These are phyloP conservation scores for Triplophysa bombifrons DNA, from an alignment of 2,797 vertebrate species.

Conservation along the genomic window DNA sequence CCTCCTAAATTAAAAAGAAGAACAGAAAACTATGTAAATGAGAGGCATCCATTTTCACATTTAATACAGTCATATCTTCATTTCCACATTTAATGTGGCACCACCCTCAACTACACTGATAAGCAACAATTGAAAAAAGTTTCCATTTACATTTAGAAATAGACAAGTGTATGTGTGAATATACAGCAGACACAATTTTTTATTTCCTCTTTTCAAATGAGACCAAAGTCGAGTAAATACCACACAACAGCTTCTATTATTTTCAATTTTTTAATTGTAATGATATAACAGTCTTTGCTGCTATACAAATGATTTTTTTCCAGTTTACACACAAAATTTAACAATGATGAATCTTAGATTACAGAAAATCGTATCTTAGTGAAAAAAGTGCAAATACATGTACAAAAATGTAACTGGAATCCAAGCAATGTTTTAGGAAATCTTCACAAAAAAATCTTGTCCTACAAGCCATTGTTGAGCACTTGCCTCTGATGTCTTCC, in stretches of 20 bases:
- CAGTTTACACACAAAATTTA: not conserved
- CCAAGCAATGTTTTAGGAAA: not conserved
- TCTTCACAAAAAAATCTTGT: not conserved
- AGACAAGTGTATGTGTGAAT: not conserved
- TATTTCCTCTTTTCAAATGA: not conserved
- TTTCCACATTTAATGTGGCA: not conserved
- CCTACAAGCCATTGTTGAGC: not conserved
- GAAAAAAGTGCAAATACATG: too few relatives aligned
- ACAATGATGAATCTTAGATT: not conserved
- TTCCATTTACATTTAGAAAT: not conserved
- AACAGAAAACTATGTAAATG: conserved; percentile 18
- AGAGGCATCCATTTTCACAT: not conserved
- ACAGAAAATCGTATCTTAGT: too few relatives aligned
- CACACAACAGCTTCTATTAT: not conserved
- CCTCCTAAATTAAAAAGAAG: conserved; percentile 22
- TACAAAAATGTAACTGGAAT: not conserved
- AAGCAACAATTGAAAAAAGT: not conserved
- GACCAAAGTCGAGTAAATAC: not conserved
- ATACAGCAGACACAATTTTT: too few relatives aligned
- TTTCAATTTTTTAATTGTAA: not conserved
- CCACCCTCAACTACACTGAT: not conserved
- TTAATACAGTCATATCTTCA: not conserved
- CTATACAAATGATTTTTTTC: not conserved
- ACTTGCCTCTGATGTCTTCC: conserved; percentile 23
- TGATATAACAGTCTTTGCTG: not conserved